Base-by-base conservation (phyloP, 2,888 invertebrate genomes). In the Microplitis manilae region DNA sequence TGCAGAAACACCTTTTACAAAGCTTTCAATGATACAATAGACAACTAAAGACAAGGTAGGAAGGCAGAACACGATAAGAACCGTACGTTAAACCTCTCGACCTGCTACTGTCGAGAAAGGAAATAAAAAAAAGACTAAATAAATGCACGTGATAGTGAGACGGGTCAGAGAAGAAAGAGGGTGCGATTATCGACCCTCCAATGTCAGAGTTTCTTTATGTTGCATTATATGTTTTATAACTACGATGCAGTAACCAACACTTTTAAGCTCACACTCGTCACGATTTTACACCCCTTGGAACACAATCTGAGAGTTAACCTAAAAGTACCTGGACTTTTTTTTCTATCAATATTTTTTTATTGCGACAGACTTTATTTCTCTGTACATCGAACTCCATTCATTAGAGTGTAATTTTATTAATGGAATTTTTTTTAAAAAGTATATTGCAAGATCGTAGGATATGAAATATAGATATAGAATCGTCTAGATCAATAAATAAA, bases 131-230 rank as follows among this genome's bases (percentile, higher is more conserved):
- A 50, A 30, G 13, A 13, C 50, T 50, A 9, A 50, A 50, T 13
- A 50, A 69, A 75, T 50, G 62, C 70, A 68, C 64, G 62, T 61
- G 71, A 74, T 76, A 77, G 50, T 41, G 41, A 70, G 50, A 70
- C 67, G 76, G 68, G 72, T 60, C 13, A 68, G 69, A 74, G 15
- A 20, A 60, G 69, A 75, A 75, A 75, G 60, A 65, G 76, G 76
- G 76, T 71, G 67, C 73, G 81, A 79, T 78, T 81, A 81, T 81
- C 81, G 81, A 81, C 77, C 81, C 76, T 77, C 65, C 8, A 70
- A 70, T 59, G 17, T 70, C 70, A 50, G 70, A n/a, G 15, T 67
- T 67, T 67, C 20, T n/a, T 13, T 20, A 8, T 38, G 39, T n/a
- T 50, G 13, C 50, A 50, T 50, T 50, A 50, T 13, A 50, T 50